Conservation (phyloP, 1,140 invertebrate genomes). For the Drosophila seguyi region DNA sequence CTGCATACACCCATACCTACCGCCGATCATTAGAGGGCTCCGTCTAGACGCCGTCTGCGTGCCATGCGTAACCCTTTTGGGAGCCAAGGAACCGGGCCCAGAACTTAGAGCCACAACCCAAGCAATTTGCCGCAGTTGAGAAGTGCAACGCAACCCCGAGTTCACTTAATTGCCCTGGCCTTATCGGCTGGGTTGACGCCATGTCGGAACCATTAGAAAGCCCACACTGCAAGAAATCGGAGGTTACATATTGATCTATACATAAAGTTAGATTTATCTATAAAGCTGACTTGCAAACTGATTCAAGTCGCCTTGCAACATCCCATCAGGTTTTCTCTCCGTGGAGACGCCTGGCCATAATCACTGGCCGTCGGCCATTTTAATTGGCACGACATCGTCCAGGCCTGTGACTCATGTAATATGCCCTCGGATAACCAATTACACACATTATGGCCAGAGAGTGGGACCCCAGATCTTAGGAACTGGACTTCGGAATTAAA, state of each 20-base stretch:
- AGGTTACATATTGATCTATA: too few species aligned
- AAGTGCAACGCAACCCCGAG: slow-evolving; percentile 43
- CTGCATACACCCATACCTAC: slow-evolving; percentile 47
- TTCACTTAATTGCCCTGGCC: slow-evolving; percentile 49
- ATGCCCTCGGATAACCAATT: slow-evolving; percentile 66
- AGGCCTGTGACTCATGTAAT: slow-evolving; percentile 62
- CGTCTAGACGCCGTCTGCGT: slow-evolving; percentile 75
- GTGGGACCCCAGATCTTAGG: slow-evolving; percentile 31
- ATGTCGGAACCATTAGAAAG: slow-evolving; percentile 70
- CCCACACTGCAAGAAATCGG: slow-evolving; percentile 11
- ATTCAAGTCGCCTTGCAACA: too few species aligned
- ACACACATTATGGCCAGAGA: slow-evolving; percentile 33
- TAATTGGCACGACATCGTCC: slow-evolving; percentile 79
- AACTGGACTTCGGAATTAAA: slow-evolving; percentile 54
- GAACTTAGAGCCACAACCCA: slow-evolving; percentile 19
- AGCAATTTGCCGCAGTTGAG: slow-evolving; percentile 63
- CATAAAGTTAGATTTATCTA: too few species aligned
- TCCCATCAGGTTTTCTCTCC: background rate
- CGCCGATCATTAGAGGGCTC: slow-evolving; percentile 68
- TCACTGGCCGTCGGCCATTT: slow-evolving; percentile 62
- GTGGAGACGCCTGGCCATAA: slow-evolving; percentile 60
- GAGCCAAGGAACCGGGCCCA: slow-evolving; percentile 7
- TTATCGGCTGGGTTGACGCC: slow-evolving; percentile 59
- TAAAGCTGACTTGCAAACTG: too few species aligned
- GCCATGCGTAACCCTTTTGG: slow-evolving; percentile 69